These are phyloP conservation scores for Acestrorhynchus altus DNA, from an alignment of 2,797 vertebrate species.

Conservation along the genomic window DNA sequence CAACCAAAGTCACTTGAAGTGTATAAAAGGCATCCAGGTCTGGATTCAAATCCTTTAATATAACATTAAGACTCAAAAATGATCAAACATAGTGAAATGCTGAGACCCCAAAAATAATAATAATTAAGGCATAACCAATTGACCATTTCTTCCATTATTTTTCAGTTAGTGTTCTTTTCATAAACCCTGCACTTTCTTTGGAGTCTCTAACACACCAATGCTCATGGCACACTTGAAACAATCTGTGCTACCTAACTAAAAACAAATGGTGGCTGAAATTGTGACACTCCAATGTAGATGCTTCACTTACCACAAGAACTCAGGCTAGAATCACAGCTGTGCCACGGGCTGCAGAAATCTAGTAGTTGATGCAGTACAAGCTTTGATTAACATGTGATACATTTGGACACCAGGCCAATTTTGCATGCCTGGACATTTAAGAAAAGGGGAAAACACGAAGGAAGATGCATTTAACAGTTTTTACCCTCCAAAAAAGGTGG, in stretches of 20 bases:
- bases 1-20: neutral
- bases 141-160: neutral
- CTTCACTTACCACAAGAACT: neutral
- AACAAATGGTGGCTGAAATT: neutral
- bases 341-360: neutral
- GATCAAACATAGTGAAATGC: neutral
- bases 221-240: neutral
- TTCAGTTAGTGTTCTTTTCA: neutral
- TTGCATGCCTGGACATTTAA: neutral
- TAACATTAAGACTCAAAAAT: slow-evolving; percentile 13
- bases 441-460: neutral
- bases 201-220: neutral
- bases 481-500: neutral
- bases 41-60: neutral
- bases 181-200: neutral
- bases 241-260: neutral
- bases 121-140: neutral
- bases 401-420: neutral
- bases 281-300: neutral
- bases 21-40: neutral
- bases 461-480: neutral
- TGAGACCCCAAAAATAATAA: neutral
- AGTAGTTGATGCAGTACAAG: neutral
- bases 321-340: neutral
- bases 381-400: neutral